Conservation (phyloP, 2,797 vertebrate species). For the Rhinichthys osculus region DNA sequence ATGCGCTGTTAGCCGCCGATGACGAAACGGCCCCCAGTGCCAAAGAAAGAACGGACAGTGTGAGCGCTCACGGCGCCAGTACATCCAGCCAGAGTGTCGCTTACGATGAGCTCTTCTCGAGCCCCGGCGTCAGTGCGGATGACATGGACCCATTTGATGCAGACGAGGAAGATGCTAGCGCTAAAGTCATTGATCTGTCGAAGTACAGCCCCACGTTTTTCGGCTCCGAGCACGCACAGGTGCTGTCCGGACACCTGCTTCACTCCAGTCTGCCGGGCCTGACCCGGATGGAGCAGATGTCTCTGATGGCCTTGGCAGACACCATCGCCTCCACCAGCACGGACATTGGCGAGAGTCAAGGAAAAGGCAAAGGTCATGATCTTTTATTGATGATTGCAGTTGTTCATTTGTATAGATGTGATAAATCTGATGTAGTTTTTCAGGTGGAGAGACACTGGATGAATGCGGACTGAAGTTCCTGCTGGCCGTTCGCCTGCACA, state of each 20-base stretch:
- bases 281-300: conserved; percentile 98
- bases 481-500: conserved; percentile 93
- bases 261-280: conserved; percentile 96
- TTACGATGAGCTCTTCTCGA: conserved; percentile 94
- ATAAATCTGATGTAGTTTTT: not conserved
- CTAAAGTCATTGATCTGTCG: conserved; percentile 92
- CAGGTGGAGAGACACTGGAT: conserved; percentile 96
- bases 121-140: conserved; percentile 57
- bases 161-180: conserved; percentile 80
- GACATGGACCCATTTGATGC: conserved; percentile 79
- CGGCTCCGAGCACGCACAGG: conserved; percentile 93
- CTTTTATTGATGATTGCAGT: conserved; percentile 1
- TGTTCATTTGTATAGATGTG: not conserved
- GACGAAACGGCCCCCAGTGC: conserved; percentile 82
- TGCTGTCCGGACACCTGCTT: conserved; percentile 93
- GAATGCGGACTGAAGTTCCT: conserved; percentile 97
- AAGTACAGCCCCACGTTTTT: conserved; percentile 93
- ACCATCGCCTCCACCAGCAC: conserved; percentile 96
- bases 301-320: conserved; percentile 95
- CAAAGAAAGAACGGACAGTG: conserved; percentile 81
- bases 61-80: conserved; percentile 79
- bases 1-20: conserved; percentile 92
- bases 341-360: conserved; percentile 91
- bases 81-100: conserved; percentile 78
- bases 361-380: conserved; percentile 84